phyloP scores from a whole-genome alignment of 2,797 vertebrate species.

The Pseudochirops corinnae region DNA sequence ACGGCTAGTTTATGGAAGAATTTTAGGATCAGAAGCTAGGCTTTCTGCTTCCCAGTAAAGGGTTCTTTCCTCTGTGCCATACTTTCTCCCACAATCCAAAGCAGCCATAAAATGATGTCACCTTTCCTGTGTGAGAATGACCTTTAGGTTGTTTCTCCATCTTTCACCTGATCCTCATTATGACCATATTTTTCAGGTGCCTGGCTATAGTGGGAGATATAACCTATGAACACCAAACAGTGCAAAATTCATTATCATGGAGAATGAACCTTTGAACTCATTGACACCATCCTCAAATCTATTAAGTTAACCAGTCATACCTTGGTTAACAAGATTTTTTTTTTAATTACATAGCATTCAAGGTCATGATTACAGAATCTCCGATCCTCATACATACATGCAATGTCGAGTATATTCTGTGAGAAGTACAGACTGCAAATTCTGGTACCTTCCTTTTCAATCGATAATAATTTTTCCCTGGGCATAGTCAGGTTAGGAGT shows the following conservation, averaged over 20 bases:
- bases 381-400: not conserved
- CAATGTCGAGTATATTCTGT: not conserved
- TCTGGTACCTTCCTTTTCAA: not conserved
- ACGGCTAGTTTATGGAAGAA: not conserved
- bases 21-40: not conserved
- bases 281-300: not conserved
- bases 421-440: not conserved
- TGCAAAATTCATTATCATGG: not conserved
- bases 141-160: not conserved
- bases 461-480: not conserved
- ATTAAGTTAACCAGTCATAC: not conserved
- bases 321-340: not conserved
- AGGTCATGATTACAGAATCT: not conserved
- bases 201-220: not conserved
- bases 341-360: not conserved
- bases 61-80: not conserved
- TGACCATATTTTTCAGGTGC: not conserved
- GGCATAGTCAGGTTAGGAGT: not conserved
- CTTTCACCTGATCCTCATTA: not conserved
- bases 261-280: not conserved
- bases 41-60: not conserved
- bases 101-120: not conserved
- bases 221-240: not conserved
- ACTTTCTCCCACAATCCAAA: not conserved
- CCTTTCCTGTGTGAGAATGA: not conserved